Evolutionary conservation across 2,888 invertebrate genomes (phyloP), one percentile per base, ranked within the genome.

Genomic region (Metellina segmentata): DNA sequence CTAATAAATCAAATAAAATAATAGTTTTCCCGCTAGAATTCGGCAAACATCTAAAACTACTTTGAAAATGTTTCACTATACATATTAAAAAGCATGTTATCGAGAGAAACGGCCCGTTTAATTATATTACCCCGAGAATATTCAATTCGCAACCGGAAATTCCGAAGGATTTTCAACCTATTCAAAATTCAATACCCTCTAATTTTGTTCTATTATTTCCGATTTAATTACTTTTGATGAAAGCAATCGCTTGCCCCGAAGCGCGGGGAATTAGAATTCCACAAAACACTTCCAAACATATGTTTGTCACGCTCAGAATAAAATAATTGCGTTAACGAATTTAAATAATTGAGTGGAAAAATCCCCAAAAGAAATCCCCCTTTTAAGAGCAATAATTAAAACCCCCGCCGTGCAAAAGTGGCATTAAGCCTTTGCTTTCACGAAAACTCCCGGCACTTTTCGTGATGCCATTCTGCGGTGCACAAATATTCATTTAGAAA

Each of bases 301-400:
- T 61, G 61, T 61, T 61, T 61, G 61, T 61, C 61, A 61, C 61
- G 16, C 61, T 6, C 61, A 16, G 61, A 61, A 61, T 61, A 61
- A 61, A 61, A 61, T 61, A 61, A 61, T 16, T 16, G 16, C 61
- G 61, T 61, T 61, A 61, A 61, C 61, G 61, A 61, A 61, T 61
- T 61, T 61, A 61, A 61, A 61, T 61, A 61, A 61, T 61, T 61
- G 61, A 61, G 61, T 61, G 61, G 61, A 61, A 61, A 61, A 61
- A 61, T 61, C 16, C 9, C 13, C 0, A 16, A 61, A 61, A 61
- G 61, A 61, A 61, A 16, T 61, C 9, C 61, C 9, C 61, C 61
- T 61, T 61, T 61, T 61, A 61, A 61, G 61, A 9, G 61, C 61
- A 61, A 16, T 61, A 61, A 61, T 61, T 61, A 61, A 61, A 61